A percentile compares a stretch with the other conserved stretches of the same genome.
Evolutionary conservation across 1,140 invertebrate species (phyloP).

Genomic region (Solen grandis): DNA sequence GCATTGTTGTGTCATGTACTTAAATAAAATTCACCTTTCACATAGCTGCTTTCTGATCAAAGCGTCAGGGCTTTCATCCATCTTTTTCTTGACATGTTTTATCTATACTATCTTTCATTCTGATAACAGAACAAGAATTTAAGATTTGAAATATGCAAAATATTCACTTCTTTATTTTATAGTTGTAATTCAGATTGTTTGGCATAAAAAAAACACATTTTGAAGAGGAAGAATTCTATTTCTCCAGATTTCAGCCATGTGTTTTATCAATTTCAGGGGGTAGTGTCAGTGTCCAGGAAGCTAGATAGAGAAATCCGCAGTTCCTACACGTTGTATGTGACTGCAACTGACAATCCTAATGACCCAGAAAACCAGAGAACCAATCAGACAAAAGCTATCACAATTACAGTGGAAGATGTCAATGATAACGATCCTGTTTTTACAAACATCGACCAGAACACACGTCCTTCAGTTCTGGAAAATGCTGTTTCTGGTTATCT

Average conservation of each 20-base stretch:
- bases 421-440: conserved; percentile 71
- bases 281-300: conserved; percentile 57
- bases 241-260: no score
- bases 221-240: no score
- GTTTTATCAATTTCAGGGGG: conserved; percentile 59
- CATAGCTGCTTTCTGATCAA: no score
- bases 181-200: no score
- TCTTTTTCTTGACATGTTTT: no score
- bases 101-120: background rate
- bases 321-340: conserved; percentile 62
- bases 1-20: no score
- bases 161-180: no score
- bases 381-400: conserved; percentile 56
- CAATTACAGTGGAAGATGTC: conserved; percentile 62
- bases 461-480: conserved; percentile 52
- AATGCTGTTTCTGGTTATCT: conserved; percentile 19
- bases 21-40: no score
- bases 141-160: no score
- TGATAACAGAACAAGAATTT: background rate
- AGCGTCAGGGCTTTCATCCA: no score
- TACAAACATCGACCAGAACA: conserved; percentile 38
- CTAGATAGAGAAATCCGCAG: conserved; percentile 67
- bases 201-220: no score
- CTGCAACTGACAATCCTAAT: conserved; percentile 63
- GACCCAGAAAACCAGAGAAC: conserved; percentile 58